These are phyloP conservation scores for Ichneumoninae sp. DNA, from an alignment of 2,888 invertebrate species.

Conservation along the genomic window DNA sequence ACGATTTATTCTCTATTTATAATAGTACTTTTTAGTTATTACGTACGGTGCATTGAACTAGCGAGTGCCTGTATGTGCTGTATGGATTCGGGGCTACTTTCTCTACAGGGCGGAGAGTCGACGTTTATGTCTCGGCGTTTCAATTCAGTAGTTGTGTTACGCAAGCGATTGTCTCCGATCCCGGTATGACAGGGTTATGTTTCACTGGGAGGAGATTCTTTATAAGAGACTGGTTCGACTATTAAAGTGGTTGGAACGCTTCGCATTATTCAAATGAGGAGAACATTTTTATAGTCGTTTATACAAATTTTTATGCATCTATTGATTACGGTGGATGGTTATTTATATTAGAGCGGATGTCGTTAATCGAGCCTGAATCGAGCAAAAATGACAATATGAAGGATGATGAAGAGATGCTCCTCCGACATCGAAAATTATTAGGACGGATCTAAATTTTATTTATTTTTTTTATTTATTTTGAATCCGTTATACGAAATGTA, in stretches of 20 bases:
- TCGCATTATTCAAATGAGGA: neutral
- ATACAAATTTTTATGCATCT: neutral
- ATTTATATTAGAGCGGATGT: too few species aligned
- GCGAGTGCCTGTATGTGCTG: neutral
- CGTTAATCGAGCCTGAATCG: too few species aligned
- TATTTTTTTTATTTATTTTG: too few species aligned
- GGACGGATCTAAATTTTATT: too few species aligned
- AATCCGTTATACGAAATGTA: too few species aligned
- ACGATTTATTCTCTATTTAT: conserved; percentile 58
- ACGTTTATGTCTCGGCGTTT: neutral
- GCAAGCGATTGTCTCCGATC: neutral
- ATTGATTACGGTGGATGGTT: too few species aligned
- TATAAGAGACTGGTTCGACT: neutral
- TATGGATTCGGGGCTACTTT: conserved; percentile 39
- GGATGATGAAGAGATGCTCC: too few species aligned
- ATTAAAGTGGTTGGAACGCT: neutral
- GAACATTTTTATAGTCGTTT: neutral
- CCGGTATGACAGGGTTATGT: neutral
- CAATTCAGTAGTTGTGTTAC: conserved; percentile 4
- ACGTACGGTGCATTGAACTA: conserved; percentile 6
- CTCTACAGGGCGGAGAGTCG: conserved; percentile 7
- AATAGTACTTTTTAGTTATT: conserved; percentile 33
- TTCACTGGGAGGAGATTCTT: neutral
- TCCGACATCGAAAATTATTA: too few species aligned
- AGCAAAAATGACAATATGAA: too few species aligned